Conservation (phyloP, 2,797 vertebrate genomes). For the Podarcis lilfordi region DNA sequence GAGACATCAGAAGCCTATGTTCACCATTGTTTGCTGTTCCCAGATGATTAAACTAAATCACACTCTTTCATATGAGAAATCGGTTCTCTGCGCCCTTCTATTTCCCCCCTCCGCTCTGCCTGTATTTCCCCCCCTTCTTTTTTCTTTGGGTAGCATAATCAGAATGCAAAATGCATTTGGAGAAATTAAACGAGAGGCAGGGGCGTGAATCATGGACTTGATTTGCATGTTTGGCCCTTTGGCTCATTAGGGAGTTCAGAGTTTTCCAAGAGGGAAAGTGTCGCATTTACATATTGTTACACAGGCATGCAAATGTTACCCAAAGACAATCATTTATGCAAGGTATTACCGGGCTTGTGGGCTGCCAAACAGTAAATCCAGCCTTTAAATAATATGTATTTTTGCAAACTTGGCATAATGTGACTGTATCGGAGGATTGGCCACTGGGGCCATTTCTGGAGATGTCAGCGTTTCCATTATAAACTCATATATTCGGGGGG, state of each 20-base stretch:
- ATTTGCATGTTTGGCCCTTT: conserved; percentile 67
- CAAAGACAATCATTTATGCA: conserved; percentile 49
- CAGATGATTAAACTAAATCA: conserved; percentile 72
- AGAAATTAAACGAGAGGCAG: conserved; percentile 70
- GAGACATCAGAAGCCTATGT: conserved; percentile 61
- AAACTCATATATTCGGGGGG: conserved; percentile 11
- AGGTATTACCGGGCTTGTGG: conserved; percentile 45
- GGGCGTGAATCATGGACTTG: conserved; percentile 68
- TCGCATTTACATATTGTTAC: conserved; percentile 60
- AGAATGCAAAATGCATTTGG: conserved; percentile 75
- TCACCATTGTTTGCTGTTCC: conserved; percentile 61
- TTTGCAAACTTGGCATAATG: conserved; percentile 61
- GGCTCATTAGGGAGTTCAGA: conserved; percentile 61
- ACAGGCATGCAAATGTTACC: conserved; percentile 52
- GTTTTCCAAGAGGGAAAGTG: conserved; percentile 54
- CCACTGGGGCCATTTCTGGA: conserved; percentile 51
- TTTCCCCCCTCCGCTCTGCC: conserved; percentile 58
- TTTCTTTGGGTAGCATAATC: conserved; percentile 55
- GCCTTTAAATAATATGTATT: conserved; percentile 51
- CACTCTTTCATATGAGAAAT: conserved; percentile 73
- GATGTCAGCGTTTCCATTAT: conserved; percentile 62
- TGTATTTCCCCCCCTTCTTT: conserved; percentile 18
- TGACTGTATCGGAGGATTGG: conserved; percentile 35
- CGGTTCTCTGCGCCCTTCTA: conserved; percentile 43
- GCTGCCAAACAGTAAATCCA: conserved; percentile 55